Conservation (phyloP, 37 sponge, comb jelly and placozoan genomes). For the Mnemiopsis leidyi region DNA sequence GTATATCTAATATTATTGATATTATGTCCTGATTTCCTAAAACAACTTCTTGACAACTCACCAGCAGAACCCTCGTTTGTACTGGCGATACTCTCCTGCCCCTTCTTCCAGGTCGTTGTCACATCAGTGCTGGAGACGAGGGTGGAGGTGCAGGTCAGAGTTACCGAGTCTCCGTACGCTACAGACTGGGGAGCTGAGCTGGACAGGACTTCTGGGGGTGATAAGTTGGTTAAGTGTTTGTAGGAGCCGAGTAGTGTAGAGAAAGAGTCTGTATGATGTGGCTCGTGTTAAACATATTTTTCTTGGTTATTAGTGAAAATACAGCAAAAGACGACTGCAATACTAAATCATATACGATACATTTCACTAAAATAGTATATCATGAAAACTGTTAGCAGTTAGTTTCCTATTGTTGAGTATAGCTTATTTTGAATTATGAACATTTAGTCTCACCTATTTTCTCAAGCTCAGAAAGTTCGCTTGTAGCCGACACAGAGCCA, state of each 20-base stretch:
- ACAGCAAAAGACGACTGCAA: no score
- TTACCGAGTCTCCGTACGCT: not conserved
- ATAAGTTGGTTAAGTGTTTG: not conserved
- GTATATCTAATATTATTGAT: no score
- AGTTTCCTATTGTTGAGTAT: no score
- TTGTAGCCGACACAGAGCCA: not conserved
- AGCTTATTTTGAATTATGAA: no score
- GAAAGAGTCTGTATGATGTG: no score
- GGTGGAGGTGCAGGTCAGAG: conserved; percentile 2
- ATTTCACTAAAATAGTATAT: no score
- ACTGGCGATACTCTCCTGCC: not conserved
- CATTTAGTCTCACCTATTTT: not conserved
- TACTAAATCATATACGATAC: no score
- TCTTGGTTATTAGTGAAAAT: no score
- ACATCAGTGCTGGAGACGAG: not conserved
- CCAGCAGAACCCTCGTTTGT: not conserved
- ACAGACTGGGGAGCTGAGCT: not conserved
- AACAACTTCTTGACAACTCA: no score
- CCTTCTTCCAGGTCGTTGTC: not conserved
- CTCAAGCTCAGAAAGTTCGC: not conserved
- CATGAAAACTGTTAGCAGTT: no score
- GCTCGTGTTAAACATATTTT: no score
- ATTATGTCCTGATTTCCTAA: no score
- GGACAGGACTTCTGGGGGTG: not conserved
- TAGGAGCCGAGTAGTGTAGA: not conserved